Evolutionary conservation across 2,797 vertebrate species (phyloP), one percentile per base, ranked within the genome.

Genomic region (Argya squamiceps): DNA sequence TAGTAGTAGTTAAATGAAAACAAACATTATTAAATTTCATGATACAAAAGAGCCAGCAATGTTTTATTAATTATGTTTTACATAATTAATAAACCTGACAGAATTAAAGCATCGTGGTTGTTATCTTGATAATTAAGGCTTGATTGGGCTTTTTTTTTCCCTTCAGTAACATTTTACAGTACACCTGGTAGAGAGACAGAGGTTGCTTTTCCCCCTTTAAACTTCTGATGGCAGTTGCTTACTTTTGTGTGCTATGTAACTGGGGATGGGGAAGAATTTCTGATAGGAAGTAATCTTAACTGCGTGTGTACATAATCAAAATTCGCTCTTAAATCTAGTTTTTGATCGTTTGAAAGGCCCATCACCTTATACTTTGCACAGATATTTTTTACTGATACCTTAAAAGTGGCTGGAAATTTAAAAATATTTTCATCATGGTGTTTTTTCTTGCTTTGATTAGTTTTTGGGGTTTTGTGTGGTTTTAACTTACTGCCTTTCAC

Each of bases 341-440:
- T 80, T 81, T 24, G 5, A 21, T 29, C 43, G 14, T 69, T 56
- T 46, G 17, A 71, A 58, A 81, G 21, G 26, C n/a, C n/a, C 1
- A 3, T 56, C 18, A 50, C 8, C 9, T 86, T 50, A 10, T 39
- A 15, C 32, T 84, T 62, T 73, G 12, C 23, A 16, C 17, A 17
- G 12, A 4, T 71, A 8, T 5, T 49, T 75, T 64, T 53, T 73
- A 10, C 10, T 29, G 2, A 1, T 67, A 10, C 2, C n/a, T 69
- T 58, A 43, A 39, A 60, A 64, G 15, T 44, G 22, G 3, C 15
- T 75, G 23, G 26, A 55, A 81, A 27, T 18, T 0, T 22, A 8
- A 52, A 83, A 49, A 22, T 4, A 34, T 34, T 79, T 82, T n/a
- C 0, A 4, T 58, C 1, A 4, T 17, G 8, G 21, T 0, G 0